A percentile compares a stretch with the other conserved stretches of the same genome.
These are phyloP conservation scores for Leptopilina myrica DNA, from an alignment of 2,888 invertebrate genomes.

Conservation along the genomic window DNA sequence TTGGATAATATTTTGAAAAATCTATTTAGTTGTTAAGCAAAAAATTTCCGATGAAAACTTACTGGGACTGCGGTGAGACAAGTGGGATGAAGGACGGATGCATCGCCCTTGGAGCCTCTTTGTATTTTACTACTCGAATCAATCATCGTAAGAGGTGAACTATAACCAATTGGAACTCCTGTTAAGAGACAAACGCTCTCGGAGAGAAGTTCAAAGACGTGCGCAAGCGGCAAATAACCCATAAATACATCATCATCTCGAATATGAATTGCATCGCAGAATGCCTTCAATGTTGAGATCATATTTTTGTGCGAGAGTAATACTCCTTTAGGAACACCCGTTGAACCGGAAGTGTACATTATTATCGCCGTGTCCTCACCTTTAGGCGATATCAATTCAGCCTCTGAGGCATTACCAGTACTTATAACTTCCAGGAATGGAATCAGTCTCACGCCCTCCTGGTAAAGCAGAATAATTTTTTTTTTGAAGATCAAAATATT, in stretches of 20 bases:
- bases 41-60: slow-evolving; percentile 61
- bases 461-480: background rate
- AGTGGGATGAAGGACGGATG: slow-evolving; percentile 92
- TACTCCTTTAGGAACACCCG: slow-evolving; percentile 96
- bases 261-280: slow-evolving; percentile 87
- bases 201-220: slow-evolving; percentile 97
- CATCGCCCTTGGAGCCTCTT: slow-evolving; percentile 96
- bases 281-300: slow-evolving; percentile 87
- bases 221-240: slow-evolving; percentile 97
- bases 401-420: slow-evolving; percentile 76
- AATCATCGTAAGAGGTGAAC: slow-evolving; percentile 94
- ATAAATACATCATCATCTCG: slow-evolving; percentile 89
- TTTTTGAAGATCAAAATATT: too few species aligned
- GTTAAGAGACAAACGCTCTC: slow-evolving; percentile 89
- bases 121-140: slow-evolving; percentile 97
- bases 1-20: too few species aligned
- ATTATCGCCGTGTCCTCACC: slow-evolving; percentile 93
- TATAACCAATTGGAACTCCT: slow-evolving; percentile 97
- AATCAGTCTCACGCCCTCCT: slow-evolving; percentile 83
- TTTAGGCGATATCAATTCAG: slow-evolving; percentile 79
- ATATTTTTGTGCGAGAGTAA: slow-evolving; percentile 89
- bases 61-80: slow-evolving; percentile 98
- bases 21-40: too few species aligned
- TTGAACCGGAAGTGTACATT: slow-evolving; percentile 99
- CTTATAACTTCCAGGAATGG: slow-evolving; percentile 86